Evolutionary conservation across 2,797 vertebrate species (phyloP), one percentile per base, ranked within the genome.

Genomic region (Sebastes matsubarae): DNA sequence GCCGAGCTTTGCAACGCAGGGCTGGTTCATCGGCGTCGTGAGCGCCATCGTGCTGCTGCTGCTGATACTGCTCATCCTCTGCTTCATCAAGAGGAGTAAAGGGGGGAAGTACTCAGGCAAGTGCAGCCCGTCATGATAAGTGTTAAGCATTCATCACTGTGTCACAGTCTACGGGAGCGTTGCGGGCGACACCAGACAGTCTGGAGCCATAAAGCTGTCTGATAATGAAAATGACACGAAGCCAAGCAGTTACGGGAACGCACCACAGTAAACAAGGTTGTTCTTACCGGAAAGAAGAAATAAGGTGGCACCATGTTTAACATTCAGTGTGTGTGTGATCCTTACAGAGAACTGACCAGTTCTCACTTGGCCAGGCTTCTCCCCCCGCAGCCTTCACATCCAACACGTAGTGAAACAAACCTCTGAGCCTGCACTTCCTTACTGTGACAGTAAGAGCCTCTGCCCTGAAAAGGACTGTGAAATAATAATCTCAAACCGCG

Each of bases 51-150:
- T 97, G 22, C 94, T 98, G 71, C 86, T 98, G 75, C 91, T 98
- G 30, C 94, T 99, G 59, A 75, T 97, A 25, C 89, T 98, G 79
- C 96, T 99, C 57, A 96, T 97, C 80, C 95, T 98, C 80, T 99
- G 97, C 95, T 97, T 98, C 88, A 96, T 99, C 92, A 97, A 97
- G 89, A 97, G 97, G 82, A 97, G 95, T 93, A 98, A 98, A 94
- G 98, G 97, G 3, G 98, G 98, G 66, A 99, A 99, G 78, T 99
- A 99, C 90, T 99, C 98, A 91, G 98, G 97, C 82, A 90, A 88
- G 88, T 82, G 70, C 8, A 42, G 34, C 16, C 34, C 7, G 52
- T 14, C 9, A 13, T n/a, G 3, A 77, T 20, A 8, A 67, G 5
- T 71, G 36, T 58, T 54, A 29, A 46, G 25, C 9, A 70, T 16